phyloP scores from a whole-genome alignment of 2,113 vertebrate species.

The Microcebus jonahi region DNA sequence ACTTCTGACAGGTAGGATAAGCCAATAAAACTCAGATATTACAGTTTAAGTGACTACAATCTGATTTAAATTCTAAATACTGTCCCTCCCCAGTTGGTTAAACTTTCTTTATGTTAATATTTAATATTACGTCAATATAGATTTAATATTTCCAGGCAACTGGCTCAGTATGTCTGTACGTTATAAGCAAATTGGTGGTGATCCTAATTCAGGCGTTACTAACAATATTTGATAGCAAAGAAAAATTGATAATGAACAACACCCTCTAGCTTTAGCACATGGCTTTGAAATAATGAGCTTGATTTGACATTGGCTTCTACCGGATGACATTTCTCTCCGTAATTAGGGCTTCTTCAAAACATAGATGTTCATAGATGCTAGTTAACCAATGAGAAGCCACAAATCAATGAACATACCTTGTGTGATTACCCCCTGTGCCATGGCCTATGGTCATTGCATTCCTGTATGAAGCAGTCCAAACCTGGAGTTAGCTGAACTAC shows the following conservation, averaged over 20 bases:
- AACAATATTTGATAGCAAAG: not conserved
- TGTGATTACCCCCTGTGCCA: not conserved
- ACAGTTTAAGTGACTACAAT: not conserved
- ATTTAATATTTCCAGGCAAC: not conserved
- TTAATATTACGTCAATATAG: too few relatives aligned
- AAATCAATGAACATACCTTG: not conserved
- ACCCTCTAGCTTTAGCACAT: not conserved
- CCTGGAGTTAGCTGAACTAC: not conserved
- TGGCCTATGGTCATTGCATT: not conserved
- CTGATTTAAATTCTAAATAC: not conserved
- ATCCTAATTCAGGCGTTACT: not conserved
- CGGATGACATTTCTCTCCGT: not conserved
- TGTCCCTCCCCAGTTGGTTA: not conserved
- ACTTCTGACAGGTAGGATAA: not conserved
- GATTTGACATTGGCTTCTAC: not conserved
- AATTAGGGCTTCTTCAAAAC: not conserved
- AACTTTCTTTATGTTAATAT: not conserved
- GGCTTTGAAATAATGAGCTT: not conserved
- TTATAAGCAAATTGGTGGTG: not conserved
- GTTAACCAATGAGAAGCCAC: not conserved
- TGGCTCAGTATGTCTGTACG: not conserved
- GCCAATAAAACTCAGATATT: not conserved
- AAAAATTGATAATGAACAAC: not conserved
- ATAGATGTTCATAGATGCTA: not conserved
- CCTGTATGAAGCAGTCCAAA: not conserved